Percentiles rank a stretch among this genome's conserved stretches.
Evolutionary conservation across 2,888 invertebrate species (phyloP).

Genomic region (Mesochorus sp.): DNA sequence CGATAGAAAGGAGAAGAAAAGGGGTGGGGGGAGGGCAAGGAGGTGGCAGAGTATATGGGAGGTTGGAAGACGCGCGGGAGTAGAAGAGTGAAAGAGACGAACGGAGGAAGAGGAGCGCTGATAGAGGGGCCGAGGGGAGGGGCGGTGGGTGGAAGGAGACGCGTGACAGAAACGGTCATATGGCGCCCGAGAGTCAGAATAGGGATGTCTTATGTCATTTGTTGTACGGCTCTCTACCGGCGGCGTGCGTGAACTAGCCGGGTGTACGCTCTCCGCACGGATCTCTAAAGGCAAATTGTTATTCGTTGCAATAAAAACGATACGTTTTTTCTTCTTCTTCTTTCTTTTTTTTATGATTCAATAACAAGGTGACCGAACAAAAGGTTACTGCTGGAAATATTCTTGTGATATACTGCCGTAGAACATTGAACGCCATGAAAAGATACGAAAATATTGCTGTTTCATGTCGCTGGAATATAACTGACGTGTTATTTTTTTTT

Average conservation of each 20-base stretch:
- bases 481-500: neutral
- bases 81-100: constrained; percentile 64
- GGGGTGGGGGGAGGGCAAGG: constrained; percentile 1
- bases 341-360: neutral
- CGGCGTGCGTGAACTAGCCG: constrained; percentile 45
- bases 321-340: neutral
- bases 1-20: constrained; percentile 56
- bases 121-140: constrained; percentile 2
- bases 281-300: neutral
- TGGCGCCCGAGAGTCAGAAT: constrained; percentile 76
- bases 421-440: neutral
- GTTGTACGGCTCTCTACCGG: constrained; percentile 68
- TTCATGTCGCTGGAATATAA: neutral
- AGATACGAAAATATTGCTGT: neutral
- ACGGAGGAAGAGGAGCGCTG: constrained; percentile 61
- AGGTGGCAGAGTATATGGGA: neutral
- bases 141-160: constrained; percentile 63
- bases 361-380: neutral
- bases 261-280: constrained; percentile 40
- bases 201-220: constrained; percentile 79
- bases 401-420: neutral
- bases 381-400: neutral
- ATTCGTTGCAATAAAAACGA: neutral
- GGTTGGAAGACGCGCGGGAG: constrained; percentile 64
- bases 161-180: constrained; percentile 77